Conservation (phyloP, 2,888 invertebrate genomes). For the Chrysolina oricalcia region DNA sequence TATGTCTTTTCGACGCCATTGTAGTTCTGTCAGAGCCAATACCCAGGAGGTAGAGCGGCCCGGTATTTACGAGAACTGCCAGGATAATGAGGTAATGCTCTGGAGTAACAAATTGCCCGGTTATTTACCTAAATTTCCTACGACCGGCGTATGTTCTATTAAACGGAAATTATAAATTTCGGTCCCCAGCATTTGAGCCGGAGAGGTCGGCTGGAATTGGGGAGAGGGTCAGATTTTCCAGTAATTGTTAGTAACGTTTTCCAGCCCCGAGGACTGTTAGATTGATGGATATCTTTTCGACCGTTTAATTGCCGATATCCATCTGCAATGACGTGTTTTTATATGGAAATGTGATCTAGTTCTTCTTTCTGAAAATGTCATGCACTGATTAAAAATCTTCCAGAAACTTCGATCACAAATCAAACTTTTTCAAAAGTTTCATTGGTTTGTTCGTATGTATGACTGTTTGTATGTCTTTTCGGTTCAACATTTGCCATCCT, state of each 20-base stretch:
- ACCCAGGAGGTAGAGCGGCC: neutral
- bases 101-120: conserved; percentile 62
- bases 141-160: conserved; percentile 60
- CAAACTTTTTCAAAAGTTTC: too few relatives aligned
- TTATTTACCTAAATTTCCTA: conserved; percentile 63
- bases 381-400: too few relatives aligned
- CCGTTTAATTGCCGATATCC: neutral
- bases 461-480: too few relatives aligned
- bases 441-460: too few relatives aligned
- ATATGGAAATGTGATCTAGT: neutral
- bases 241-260: conserved; percentile 53
- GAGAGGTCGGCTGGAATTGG: conserved; percentile 28
- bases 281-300: conserved; percentile 28
- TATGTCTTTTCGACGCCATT: conserved; percentile 54
- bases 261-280: conserved; percentile 29
- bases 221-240: conserved; percentile 48
- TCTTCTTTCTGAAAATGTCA: too few relatives aligned
- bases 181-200: conserved; percentile 42
- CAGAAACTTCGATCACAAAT: too few relatives aligned
- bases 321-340: neutral
- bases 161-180: conserved; percentile 65
- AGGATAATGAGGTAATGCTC: conserved; percentile 56
- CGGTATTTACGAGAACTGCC: conserved; percentile 20
- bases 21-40: conserved; percentile 53
- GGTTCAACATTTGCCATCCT: too few relatives aligned